Evolutionary conservation across 2,797 vertebrate genomes (phyloP).

Genomic region (Craterocephalus amniculus): DNA sequence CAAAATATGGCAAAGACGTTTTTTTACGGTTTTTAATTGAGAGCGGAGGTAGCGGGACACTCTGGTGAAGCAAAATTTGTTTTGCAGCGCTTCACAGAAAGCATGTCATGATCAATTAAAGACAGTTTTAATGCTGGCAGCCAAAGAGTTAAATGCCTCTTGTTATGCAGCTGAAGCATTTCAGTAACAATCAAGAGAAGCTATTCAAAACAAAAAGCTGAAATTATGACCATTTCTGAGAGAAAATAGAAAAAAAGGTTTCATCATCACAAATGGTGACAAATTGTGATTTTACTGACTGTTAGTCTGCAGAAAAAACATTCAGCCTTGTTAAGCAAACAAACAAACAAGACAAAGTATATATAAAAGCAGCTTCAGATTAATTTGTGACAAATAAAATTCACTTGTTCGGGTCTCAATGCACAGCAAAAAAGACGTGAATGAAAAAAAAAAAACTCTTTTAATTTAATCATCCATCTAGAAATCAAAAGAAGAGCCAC

Average conservation of each 20-base stretch:
- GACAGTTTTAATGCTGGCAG: no score
- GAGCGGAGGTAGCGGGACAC: no score
- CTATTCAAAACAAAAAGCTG: background rate
- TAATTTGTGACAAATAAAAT: background rate
- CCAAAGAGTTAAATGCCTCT: background rate
- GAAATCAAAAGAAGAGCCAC: slow-evolving; percentile 7
- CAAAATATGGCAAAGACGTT: no score
- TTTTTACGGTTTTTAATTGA: no score
- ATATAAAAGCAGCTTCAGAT: background rate
- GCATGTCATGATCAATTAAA: no score
- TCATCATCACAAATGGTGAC: background rate
- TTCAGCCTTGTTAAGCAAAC: background rate
- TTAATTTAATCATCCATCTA: background rate
- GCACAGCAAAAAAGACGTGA: background rate
- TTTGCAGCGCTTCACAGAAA: no score
- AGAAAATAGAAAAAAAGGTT: background rate
- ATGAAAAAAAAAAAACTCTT: background rate
- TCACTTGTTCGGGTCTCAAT: background rate
- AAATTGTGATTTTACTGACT: background rate
- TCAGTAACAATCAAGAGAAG: background rate
- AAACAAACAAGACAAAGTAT: background rate
- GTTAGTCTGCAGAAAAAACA: background rate
- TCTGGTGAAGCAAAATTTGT: no score
- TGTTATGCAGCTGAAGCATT: background rate
- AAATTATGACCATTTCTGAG: background rate